Evolutionary conservation across 2,888 invertebrate species (phyloP).

Genomic region (Ommatoiulus sabulosus): DNA sequence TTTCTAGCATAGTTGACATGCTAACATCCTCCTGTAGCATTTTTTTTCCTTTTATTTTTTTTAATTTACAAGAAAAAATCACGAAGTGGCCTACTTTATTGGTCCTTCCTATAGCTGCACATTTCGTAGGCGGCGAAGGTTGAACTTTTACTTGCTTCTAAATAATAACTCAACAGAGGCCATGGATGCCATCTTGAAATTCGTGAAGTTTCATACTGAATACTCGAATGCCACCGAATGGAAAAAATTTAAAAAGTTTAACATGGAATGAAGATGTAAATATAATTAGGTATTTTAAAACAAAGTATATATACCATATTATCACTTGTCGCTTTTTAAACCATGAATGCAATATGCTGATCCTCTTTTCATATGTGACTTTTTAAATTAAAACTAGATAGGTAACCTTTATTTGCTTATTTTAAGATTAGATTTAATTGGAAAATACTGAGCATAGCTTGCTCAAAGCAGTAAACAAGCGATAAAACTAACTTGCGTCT

Average conservation of each 20-base stretch:
- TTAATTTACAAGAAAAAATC: constrained; percentile 4
- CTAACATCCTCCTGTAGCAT: neutral
- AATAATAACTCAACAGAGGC: neutral
- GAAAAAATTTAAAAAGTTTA: neutral
- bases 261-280: neutral
- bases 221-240: neutral
- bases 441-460: too few relatives aligned
- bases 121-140: constrained; percentile 43
- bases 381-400: too few relatives aligned
- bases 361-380: too few relatives aligned
- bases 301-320: too few relatives aligned
- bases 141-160: constrained; percentile 27
- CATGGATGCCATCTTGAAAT: neutral
- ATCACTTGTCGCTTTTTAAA: too few relatives aligned
- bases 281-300: neutral
- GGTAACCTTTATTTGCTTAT: too few relatives aligned
- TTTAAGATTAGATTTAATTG: too few relatives aligned
- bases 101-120: neutral
- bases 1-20: neutral
- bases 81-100: constrained; percentile 43
- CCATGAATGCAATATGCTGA: too few relatives aligned
- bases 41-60: neutral
- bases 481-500: too few relatives aligned
- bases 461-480: too few relatives aligned
- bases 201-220: neutral